Evolutionary conservation across 2,113 vertebrate species (phyloP).

Genomic region (Lamprotornis superbus): DNA sequence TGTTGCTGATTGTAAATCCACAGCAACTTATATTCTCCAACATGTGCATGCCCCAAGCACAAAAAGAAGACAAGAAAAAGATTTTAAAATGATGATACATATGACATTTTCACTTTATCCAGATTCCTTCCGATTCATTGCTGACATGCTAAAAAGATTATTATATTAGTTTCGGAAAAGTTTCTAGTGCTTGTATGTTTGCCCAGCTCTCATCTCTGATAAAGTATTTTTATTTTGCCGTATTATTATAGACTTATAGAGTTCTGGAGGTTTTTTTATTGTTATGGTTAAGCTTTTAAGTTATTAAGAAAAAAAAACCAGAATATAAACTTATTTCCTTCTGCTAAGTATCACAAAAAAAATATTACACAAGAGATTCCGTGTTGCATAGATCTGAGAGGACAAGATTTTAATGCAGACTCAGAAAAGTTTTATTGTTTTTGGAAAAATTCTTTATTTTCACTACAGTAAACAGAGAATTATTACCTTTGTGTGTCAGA

Average conservation of each 20-base stretch:
- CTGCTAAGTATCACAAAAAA: not conserved
- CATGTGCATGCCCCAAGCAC: fast-evolving
- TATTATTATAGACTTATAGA: not conserved
- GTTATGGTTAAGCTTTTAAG: not conserved
- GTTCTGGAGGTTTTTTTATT: not conserved
- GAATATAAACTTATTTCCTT: not conserved
- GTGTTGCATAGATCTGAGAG: not conserved
- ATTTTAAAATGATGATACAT: not conserved
- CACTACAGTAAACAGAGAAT: not conserved
- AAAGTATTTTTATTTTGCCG: not conserved
- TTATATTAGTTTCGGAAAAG: not conserved
- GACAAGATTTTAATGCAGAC: not conserved
- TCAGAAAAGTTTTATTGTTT: not conserved
- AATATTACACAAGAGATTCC: not conserved
- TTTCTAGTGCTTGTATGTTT: not conserved
- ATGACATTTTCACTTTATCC: not conserved
- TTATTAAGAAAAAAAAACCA: not conserved
- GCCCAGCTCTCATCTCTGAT: not conserved
- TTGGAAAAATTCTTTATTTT: not conserved
- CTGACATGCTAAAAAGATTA: not conserved
- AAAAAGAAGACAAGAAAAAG: not conserved
- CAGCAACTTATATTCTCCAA: not conserved
- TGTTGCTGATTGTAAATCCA: not conserved
- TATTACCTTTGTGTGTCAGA: not conserved
- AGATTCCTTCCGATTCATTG: not conserved